Evolutionary conservation across 2,797 vertebrate genomes (phyloP).

Genomic region (Muraenolepis orangiensis): DNA sequence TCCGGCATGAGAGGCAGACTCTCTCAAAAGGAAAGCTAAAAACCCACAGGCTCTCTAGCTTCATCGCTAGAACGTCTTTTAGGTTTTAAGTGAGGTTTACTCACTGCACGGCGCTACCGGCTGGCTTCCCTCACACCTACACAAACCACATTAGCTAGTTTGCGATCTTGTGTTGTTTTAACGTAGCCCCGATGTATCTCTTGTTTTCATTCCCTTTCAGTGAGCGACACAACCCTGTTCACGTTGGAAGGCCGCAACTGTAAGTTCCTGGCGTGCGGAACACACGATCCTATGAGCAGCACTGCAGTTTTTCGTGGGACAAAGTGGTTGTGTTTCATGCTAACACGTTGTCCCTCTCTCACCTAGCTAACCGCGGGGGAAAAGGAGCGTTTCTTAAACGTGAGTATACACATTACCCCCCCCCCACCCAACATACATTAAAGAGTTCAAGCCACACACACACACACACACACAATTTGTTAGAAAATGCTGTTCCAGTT

Average conservation of each 20-base stretch:
- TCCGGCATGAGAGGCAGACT: too few species aligned
- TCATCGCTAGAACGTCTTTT: too few species aligned
- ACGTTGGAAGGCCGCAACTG: slow-evolving; percentile 49
- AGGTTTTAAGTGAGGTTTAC: too few species aligned
- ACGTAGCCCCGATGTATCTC: not conserved
- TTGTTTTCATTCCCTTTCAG: slow-evolving; percentile 47
- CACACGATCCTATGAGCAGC: not conserved
- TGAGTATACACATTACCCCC: slow-evolving; percentile 45
- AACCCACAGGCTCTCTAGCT: too few species aligned
- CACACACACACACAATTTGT: not conserved
- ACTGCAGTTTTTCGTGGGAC: not conserved
- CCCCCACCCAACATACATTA: too few species aligned
- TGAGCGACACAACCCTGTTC: slow-evolving; percentile 63
- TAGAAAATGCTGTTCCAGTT: too few species aligned
- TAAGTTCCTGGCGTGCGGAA: slow-evolving; percentile 38
- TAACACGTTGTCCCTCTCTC: not conserved
- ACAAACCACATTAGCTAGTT: too few species aligned
- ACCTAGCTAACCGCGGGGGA: slow-evolving; percentile 39
- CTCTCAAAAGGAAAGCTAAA: too few species aligned
- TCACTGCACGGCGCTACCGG: too few species aligned
- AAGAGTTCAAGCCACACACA: not conserved
- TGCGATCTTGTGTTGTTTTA: rapidly evolving
- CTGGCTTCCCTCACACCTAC: too few species aligned
- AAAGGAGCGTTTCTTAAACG: slow-evolving; percentile 61
- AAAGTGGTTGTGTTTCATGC: not conserved